Base-by-base conservation (phyloP, 2,797 vertebrate genomes). In the Notoglanidium macrostoma region DNA sequence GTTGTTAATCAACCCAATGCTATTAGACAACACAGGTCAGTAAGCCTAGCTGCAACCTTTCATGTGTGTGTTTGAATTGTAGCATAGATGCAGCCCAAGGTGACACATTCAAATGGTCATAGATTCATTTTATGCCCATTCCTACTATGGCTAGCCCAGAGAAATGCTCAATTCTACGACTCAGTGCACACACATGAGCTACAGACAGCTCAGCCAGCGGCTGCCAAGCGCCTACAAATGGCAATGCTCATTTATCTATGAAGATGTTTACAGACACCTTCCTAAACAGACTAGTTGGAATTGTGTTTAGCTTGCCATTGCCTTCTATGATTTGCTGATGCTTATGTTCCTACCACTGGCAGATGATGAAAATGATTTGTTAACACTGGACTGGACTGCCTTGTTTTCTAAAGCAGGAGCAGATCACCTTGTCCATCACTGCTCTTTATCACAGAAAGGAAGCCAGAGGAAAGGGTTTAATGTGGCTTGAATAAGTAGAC, bases 331-430 rank as follows among this genome's bases (percentile, higher is more conserved):
- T 95, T 94, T 92, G 92, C 93, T 93, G 46, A 51, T 57, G 49
- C 59, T 83, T 93, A 88, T 51, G 44, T 82, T 67, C 44, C 44
- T 67, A 11, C 61, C 17, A 92, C 92, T 93, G 91, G 91, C 91
- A 93, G 92, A 95, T 94, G 94, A 95, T 95, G 93, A 93, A 95
- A 94, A 94, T 94, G 93, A 95, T 95, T 93, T 91, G 92, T 92
- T 93, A 92, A 88, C 91, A 94, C 95, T 94, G 93, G 40, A 93
- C 93, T 93, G 94, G 93, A 94, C 35, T 92, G 93, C 93, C 93
- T 94, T 92, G 94, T 94, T 95, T 94, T 68, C n/a, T 35, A 15
- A 57, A 82, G 68, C 79, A 82, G 40, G 40, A 59, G 67, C 55
- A 35, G 49, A 46, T 80, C 78, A 80, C 21, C 55, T 40, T 61